Conservation (phyloP, 2,113 vertebrate species). For the Cynoglossus semilaevis region DNA sequence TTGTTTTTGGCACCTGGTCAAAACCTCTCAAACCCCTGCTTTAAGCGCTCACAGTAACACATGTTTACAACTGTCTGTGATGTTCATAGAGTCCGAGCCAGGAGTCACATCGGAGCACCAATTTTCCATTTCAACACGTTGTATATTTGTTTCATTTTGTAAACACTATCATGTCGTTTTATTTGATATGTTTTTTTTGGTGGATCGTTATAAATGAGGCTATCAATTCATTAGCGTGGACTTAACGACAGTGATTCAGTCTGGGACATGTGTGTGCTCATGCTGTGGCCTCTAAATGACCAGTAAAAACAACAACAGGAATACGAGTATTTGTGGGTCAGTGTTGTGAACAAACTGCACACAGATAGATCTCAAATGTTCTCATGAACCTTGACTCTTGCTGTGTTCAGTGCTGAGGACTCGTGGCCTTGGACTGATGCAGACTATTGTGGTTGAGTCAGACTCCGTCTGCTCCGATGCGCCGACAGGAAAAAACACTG, state of each 20-base stretch:
- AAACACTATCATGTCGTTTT: no score
- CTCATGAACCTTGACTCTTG: conserved; percentile 61
- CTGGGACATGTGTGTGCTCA: not conserved
- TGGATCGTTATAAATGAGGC: no score
- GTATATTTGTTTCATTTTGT: no score
- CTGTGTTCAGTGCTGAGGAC: conserved; percentile 41
- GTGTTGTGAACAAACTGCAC: conserved; percentile 11
- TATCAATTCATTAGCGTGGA: not conserved
- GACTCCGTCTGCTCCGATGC: conserved; percentile 22
- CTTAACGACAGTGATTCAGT: not conserved
- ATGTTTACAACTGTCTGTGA: no score
- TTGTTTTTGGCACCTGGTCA: no score
- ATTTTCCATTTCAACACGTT: no score
- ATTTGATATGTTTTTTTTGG: no score
- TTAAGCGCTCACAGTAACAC: no score
- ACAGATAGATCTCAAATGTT: conserved; percentile 41
- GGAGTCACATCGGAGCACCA: no score
- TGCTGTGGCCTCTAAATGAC: not conserved
- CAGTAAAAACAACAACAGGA: not conserved
- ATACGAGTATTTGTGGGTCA: conserved; percentile 3
- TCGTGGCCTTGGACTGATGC: conserved; percentile 43
- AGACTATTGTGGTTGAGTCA: conserved; percentile 37
- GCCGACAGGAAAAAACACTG: conserved; percentile 55
- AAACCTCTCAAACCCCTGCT: no score
- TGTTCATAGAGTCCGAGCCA: no score